Base-by-base conservation (phyloP, 2,113 vertebrate genomes). In the Mustela nigripes region DNA sequence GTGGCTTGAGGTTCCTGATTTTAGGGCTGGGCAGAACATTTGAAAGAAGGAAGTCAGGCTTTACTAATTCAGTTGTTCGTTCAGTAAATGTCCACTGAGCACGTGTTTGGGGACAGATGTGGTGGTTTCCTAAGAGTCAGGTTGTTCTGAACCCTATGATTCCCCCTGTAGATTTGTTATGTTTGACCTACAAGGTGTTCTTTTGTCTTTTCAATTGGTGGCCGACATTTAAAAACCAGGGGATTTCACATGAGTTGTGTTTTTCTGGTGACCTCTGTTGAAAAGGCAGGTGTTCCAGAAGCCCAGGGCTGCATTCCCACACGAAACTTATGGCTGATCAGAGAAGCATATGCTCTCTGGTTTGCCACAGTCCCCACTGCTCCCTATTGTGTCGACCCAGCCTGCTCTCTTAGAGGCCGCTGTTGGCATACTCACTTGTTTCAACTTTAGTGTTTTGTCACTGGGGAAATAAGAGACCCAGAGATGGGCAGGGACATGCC, bases 261-360 rank as follows among this genome's bases (percentile, higher is more conserved):
- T 28, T 85, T 69, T 79, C 82, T 91, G 63, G 78, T 69, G 48
- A 28, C 42, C 89, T 78, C 80, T 45, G 6, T 39, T 42, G 58
- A 58, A 90, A 86, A 96, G 39, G 56, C 53, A 53, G 60, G 18
- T 33, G 62, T 65, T 94, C 26, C 82, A 36, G 84, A 60, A 93
- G 15, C 1, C 19, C 1, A 2, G 71, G n/a, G 33, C 84, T 91
- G 7, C 31, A 9, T 88, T 88, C 65, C 50, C 45, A 63, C 56
- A 7, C 5, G 1, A 22, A 53, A 36, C 7, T 11, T 36, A 21
- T 0, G 0, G 58, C 67, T 71, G 16, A 5, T 56, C 50, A 22
- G n/a, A 93, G 85, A 58, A 53, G 60, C 15, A 53, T 63, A 11
- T 1, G 14, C 22, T 53, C 9, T 12, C 56, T 62, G 31, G 16